Conservation (phyloP, 2,888 invertebrate species). For the Serrognathus titanus region DNA sequence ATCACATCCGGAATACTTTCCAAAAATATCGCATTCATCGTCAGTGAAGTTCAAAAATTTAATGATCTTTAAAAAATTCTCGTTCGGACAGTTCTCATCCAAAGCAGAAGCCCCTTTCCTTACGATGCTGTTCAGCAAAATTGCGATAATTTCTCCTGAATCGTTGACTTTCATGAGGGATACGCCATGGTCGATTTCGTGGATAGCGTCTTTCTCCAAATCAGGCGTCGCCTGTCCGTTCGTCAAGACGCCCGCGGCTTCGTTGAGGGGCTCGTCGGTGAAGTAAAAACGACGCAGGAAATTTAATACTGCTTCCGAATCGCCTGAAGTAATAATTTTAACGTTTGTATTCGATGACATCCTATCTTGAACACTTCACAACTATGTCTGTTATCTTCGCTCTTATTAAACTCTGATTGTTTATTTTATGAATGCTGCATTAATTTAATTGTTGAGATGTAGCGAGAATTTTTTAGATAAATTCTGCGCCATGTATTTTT, state of each 20-base stretch:
- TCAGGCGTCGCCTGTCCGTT: slow-evolving; percentile 57
- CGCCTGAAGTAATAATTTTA: slow-evolving; percentile 46
- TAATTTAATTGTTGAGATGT: too few relatives aligned
- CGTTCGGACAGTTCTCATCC: slow-evolving; percentile 54
- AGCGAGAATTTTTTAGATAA: too few relatives aligned
- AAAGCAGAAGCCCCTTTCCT: slow-evolving; percentile 46
- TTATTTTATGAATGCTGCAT: too few relatives aligned
- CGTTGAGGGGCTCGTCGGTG: slow-evolving; percentile 68
- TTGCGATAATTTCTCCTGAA: slow-evolving; percentile 54
- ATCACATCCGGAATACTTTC: slow-evolving; percentile 50
- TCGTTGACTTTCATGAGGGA: slow-evolving; percentile 61
- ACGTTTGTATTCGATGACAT: slow-evolving; percentile 32
- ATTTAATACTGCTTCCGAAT: slow-evolving; percentile 51
- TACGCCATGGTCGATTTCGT: slow-evolving; percentile 56
- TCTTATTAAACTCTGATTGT: too few relatives aligned
- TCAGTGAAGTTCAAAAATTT: slow-evolving; percentile 58
- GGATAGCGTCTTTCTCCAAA: slow-evolving; percentile 59
- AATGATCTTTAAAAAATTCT: slow-evolving; percentile 63
- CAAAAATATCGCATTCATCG: slow-evolving; percentile 54
- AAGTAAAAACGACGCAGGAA: slow-evolving; percentile 63
- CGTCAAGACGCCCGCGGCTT: slow-evolving; percentile 58
- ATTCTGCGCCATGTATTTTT: too few relatives aligned
- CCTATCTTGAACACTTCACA: neutral
- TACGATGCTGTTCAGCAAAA: slow-evolving; percentile 38
- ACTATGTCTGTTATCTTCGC: too few relatives aligned